Base-by-base conservation (phyloP, 2,113 vertebrate genomes). In the Lophotis ruficrista region DNA sequence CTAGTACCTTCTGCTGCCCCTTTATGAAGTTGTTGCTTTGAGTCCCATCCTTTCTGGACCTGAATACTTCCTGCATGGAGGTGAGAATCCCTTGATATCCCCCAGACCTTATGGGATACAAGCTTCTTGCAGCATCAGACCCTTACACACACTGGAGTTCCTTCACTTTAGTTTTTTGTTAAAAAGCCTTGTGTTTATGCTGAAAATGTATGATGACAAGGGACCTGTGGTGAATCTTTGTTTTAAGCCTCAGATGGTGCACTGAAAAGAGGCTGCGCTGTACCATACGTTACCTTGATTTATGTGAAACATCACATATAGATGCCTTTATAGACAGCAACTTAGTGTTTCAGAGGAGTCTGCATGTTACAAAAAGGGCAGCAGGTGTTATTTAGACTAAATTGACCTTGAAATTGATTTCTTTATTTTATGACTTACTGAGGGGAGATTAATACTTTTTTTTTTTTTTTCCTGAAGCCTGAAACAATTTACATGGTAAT, bases 391-490 rank as follows among this genome's bases (percentile, higher is more conserved):
- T 98, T 97, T 97, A 97, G 98, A 96, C 96, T 98, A 98, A 98
- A 98, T 98, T 98, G 98, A 98, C 98, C 98, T 98, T 98, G 98
- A 98, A 98, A 98, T 98, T 98, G 98, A 98, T 98, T 98, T 98
- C 98, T 98, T 98, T 98, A 98, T 98, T 98, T 98, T 98, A 98
- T 98, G 98, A 98, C 98, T 98, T 98, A 98, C 98, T 95, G 96
- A 97, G 96, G 95, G 84, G 97, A 97, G 98, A 98, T 98, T 98
- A 98, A 98, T 97, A 97, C 95, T 97, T 97, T 97, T 97, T 97
- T 96, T 94, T 43, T 41, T 41, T 41, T 41, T 75, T 54, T 93
- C 77, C 92, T 97, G 82, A 94, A 96, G 97, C 94, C 97, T 98
- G 98, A 97, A 97, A 97, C 98, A 97, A 98, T 98, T 98, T 98